A percentile compares a stretch with the other conserved stretches of the same genome.
Evolutionary conservation across 2,888 invertebrate species (phyloP).

Genomic region (Matsumyia berberina): DNA sequence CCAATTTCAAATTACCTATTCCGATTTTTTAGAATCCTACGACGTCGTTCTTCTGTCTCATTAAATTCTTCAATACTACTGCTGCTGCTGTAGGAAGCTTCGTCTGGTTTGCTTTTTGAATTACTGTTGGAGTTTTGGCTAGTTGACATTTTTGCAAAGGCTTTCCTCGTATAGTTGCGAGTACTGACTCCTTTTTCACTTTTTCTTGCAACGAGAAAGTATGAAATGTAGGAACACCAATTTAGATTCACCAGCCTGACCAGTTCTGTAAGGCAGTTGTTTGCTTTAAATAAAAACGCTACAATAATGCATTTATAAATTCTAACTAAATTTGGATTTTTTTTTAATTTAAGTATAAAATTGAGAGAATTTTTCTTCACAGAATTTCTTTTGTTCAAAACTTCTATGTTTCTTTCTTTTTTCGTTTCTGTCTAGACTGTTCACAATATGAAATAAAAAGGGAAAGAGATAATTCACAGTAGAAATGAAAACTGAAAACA

Average conservation of each 20-base stretch:
- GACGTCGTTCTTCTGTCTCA: conserved; percentile 89
- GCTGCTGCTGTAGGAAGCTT: conserved; percentile 86
- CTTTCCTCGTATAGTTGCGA: conserved; percentile 31
- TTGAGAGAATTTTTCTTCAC: conserved; percentile 55
- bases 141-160: conserved; percentile 80
- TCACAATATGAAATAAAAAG: conserved; percentile 45
- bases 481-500: not conserved
- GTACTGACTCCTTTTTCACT: conserved; percentile 55
- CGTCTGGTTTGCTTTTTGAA: conserved; percentile 78
- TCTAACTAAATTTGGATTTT: conserved; percentile 39
- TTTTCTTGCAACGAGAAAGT: conserved; percentile 68
- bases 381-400: conserved; percentile 75
- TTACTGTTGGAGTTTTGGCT: conserved; percentile 81
- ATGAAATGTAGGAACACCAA: conserved; percentile 73
- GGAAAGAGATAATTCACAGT: conserved; percentile 36
- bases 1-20: conserved; percentile 85
- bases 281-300: conserved; percentile 48
- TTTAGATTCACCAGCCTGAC: conserved; percentile 75
- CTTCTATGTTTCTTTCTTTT: conserved; percentile 54
- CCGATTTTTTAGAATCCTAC: conserved; percentile 89
- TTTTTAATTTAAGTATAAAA: conserved; percentile 63
- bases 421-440: conserved; percentile 70
- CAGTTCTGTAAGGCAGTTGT: conserved; percentile 55
- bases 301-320: conserved; percentile 16
- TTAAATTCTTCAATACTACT: conserved; percentile 94